These are phyloP conservation scores for Lepidurus arcticus DNA, from an alignment of 1,140 invertebrate species.

Conservation along the genomic window DNA sequence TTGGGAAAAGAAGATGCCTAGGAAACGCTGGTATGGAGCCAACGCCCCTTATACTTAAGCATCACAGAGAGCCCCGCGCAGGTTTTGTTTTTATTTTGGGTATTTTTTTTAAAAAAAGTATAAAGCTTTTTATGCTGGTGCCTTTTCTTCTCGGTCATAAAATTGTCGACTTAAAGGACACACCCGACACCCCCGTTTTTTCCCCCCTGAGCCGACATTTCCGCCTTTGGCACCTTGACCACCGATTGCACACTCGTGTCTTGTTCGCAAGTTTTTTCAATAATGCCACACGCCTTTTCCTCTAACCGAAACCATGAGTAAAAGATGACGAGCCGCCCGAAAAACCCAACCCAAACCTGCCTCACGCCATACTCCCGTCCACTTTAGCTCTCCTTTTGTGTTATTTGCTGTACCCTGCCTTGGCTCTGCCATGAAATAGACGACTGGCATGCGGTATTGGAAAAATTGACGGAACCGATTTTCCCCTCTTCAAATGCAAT, in stretches of 20 bases:
- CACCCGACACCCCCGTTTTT: slow-evolving; percentile 4
- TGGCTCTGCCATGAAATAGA: too few species aligned
- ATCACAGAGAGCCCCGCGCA: background rate
- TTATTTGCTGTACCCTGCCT: too few species aligned
- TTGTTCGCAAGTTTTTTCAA: background rate
- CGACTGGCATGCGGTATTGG: too few species aligned
- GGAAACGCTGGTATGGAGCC: background rate
- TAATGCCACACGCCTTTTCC: slow-evolving; percentile 10
- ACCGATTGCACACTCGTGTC: background rate
- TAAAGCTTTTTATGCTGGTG: background rate
- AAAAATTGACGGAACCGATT: too few species aligned
- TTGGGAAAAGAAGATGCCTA: slow-evolving; percentile 3
- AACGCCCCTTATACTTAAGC: slow-evolving; percentile 16
- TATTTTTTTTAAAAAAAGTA: background rate
- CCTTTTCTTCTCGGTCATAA: slow-evolving; percentile 16
- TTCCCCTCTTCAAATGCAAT: too few species aligned
- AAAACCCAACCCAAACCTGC: background rate
- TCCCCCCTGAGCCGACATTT: background rate
- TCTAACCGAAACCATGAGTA: background rate
- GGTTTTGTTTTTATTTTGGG: background rate
- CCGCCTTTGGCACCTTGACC: background rate
- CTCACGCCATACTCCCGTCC: too few species aligned
- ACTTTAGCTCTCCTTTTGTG: too few species aligned
- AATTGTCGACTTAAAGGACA: slow-evolving; percentile 7
- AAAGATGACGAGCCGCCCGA: background rate